A percentile compares a stretch with the other conserved stretches of the same genome.
Evolutionary conservation across 2,113 vertebrate genomes (phyloP).

Genomic region (Notarius lentiginosus): DNA sequence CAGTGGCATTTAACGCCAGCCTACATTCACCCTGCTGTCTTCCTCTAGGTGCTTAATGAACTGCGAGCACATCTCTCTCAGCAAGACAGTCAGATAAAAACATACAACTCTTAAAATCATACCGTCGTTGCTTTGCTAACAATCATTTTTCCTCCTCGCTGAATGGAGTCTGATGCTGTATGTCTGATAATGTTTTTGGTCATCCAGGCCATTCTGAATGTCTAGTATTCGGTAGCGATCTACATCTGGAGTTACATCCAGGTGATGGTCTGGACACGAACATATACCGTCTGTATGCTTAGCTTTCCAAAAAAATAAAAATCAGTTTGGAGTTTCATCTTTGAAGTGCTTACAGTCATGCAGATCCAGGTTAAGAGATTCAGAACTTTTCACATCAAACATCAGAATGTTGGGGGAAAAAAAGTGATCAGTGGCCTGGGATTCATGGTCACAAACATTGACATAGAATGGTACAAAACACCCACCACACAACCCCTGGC

Average conservation of each 20-base stretch:
- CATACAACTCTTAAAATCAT: constrained; percentile 17
- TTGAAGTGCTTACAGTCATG: not conserved
- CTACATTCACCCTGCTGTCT: constrained; percentile 27
- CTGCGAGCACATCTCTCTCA: constrained; percentile 19
- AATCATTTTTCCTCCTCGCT: not conserved
- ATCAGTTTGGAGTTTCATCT: too few relatives aligned
- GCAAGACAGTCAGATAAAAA: constrained; percentile 32
- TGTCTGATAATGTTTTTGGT: not conserved
- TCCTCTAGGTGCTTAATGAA: constrained; percentile 40
- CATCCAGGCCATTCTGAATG: not conserved
- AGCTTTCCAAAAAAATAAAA: not conserved
- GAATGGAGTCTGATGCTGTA: not conserved
- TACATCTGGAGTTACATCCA: not conserved
- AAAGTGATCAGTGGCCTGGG: not conserved
- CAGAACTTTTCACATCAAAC: not conserved
- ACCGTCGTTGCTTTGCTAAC: not conserved
- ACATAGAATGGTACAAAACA: not conserved
- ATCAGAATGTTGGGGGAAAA: not conserved
- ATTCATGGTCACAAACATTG: not conserved
- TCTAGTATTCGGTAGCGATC: not conserved
- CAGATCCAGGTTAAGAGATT: not conserved
- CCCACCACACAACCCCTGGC: not conserved
- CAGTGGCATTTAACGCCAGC: constrained; percentile 38
- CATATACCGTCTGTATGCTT: not conserved
- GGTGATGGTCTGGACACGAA: not conserved